Evolutionary conservation across 2,888 invertebrate species (phyloP), one percentile per base, ranked within the genome.

Genomic region (Eledone cirrhosa): DNA sequence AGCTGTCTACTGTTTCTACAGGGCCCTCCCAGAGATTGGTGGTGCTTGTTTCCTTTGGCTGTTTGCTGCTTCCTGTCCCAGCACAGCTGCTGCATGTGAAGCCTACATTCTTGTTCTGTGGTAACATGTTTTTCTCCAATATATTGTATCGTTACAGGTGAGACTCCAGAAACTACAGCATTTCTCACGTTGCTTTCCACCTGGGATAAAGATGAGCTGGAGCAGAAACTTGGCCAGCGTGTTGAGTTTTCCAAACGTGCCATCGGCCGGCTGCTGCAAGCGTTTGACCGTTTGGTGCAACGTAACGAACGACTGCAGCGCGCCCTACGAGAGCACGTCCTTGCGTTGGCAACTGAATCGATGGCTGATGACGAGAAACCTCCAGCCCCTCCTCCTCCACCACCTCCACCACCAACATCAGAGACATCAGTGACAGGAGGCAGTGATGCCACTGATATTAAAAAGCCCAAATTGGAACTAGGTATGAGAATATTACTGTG

Each of bases 171-270:
- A 0, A 97, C 98, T 14, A 98, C 97, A 16, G 89, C 90, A 7
- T 99, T 99, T 91, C 93, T 99, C 72, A 95, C 97, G 92, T 96
- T 98, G 89, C 91, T 99, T 65, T 97, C 98, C 1, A 97, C 97
- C 0, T 98, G 98, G 98, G 98, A 99, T 90, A 97, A 97, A 88
- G 97, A 97, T 88, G 98, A 99, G 90, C 92, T 99, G 79, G 98
- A 99, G 87, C 97, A 98, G 84, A 97, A 97, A 91, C 92, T 99
- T 59, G 96, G 97, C 0, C 97, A 98, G 91, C 92, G 98, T 47
- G 98, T 98, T 11, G 97, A 92, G 85, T 98, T 98, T 29, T 98
- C 98, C 16, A 97, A 97, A 89, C 92, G 98, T 81, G 98, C 98
- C 13, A 97, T 99, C 31, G 97, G 97, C 3, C 98, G 98, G 92